These are phyloP conservation scores for Drosophila testacea DNA, from an alignment of 2,888 invertebrate species.

Conservation along the genomic window DNA sequence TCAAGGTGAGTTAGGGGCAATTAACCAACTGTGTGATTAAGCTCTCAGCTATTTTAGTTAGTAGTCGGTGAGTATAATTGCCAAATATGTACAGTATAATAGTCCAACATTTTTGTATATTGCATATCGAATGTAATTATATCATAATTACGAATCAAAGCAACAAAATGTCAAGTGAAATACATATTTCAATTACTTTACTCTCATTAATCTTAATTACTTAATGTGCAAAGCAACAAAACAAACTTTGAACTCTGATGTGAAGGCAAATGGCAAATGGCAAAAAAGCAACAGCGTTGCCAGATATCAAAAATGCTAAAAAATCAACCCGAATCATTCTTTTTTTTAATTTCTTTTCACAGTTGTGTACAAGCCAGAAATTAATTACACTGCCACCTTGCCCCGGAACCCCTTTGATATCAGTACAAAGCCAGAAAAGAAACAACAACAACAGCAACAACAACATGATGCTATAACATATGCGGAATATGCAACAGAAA, in stretches of 20 bases:
- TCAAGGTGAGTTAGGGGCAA: slow-evolving; percentile 36
- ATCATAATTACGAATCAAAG: background rate
- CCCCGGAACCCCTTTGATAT: slow-evolving; percentile 19
- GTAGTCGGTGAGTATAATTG: background rate
- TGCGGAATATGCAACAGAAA: slow-evolving; percentile 60
- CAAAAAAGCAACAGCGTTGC: slow-evolving; percentile 56
- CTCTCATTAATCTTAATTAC: slow-evolving; percentile 56
- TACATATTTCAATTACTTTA: slow-evolving; percentile 25
- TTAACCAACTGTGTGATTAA: slow-evolving; percentile 21
- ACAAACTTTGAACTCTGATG: slow-evolving; percentile 28
- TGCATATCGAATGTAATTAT: slow-evolving; percentile 3
- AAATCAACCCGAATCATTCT: slow-evolving; percentile 45
- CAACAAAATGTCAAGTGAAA: slow-evolving; percentile 4
- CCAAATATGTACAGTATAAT: background rate
- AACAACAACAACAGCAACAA: slow-evolving; percentile 18
- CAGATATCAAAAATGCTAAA: slow-evolving; percentile 61
- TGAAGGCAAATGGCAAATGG: slow-evolving; percentile 14
- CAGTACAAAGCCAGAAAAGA: slow-evolving; percentile 19
- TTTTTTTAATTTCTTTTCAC: slow-evolving; percentile 20
- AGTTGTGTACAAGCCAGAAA: slow-evolving; percentile 60
- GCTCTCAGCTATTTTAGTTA: slow-evolving; percentile 10
- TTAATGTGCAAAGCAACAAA: slow-evolving; percentile 23
- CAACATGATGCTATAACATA: slow-evolving; percentile 52
- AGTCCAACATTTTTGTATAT: background rate
- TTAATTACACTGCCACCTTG: slow-evolving; percentile 62